phyloP scores from a whole-genome alignment of 2,113 vertebrate species.

The Eurypyga helias region DNA sequence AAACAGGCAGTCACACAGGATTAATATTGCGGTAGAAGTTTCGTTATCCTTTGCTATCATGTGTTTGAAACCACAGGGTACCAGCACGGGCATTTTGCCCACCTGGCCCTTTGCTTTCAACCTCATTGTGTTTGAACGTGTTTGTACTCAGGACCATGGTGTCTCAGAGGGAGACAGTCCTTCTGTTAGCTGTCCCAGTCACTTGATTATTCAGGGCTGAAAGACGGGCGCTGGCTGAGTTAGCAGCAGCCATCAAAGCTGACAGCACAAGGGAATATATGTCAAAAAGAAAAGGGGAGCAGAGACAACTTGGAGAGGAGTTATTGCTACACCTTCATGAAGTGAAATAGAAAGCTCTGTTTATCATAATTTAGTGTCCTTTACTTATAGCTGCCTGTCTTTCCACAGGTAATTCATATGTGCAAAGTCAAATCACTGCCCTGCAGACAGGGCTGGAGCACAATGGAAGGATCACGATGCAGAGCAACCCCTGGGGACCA shows the following conservation, averaged over 20 bases:
- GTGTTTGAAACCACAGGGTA: background rate
- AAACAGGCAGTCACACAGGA: background rate
- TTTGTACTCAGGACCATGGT: background rate
- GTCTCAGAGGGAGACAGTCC: background rate
- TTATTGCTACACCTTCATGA: background rate
- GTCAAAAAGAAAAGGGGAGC: constrained; percentile 15
- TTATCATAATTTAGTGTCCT: background rate
- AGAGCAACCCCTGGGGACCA: background rate
- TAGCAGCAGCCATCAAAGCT: background rate
- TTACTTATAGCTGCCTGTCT: background rate
- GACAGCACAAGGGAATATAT: background rate
- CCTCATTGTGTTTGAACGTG: background rate
- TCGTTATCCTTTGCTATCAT: background rate
- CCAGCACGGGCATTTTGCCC: background rate
- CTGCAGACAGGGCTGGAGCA: background rate
- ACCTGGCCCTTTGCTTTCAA: background rate
- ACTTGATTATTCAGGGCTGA: constrained; percentile 2
- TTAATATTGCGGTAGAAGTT: background rate
- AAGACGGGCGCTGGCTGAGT: background rate
- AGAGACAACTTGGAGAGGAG: background rate
- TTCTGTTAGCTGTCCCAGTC: constrained; percentile 32
- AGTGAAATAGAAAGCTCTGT: background rate
- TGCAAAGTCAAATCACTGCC: background rate
- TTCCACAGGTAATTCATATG: background rate
- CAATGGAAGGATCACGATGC: background rate